Percentiles rank a stretch among this genome's conserved stretches.
Conservation (phyloP, 2,888 invertebrate species). For the Ctena decussata region DNA sequence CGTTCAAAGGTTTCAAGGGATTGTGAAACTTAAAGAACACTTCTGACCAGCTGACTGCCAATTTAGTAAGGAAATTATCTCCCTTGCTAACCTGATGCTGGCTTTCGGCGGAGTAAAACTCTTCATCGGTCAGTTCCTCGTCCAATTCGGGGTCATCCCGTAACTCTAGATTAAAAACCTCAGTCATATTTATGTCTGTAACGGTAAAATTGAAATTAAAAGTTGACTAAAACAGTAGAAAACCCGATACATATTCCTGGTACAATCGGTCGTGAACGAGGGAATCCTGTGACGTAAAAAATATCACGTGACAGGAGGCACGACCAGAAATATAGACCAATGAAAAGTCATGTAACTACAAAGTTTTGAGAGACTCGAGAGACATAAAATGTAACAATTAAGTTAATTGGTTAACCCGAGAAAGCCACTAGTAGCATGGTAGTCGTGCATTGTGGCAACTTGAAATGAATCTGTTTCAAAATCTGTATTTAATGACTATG, state of each 20-base stretch:
- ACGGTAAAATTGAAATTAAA: constrained; percentile 43
- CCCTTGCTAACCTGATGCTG: constrained; percentile 89
- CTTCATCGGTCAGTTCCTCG: constrained; percentile 92
- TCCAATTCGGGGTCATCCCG: constrained; percentile 87
- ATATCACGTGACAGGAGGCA: constrained; percentile 73
- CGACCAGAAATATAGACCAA: constrained; percentile 37
- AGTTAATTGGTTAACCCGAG: no score
- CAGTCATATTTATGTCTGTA: constrained; percentile 87
- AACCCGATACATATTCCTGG: constrained; percentile 55
- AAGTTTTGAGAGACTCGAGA: no score
- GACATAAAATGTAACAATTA: no score
- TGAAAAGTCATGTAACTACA: no score
- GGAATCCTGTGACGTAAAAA: constrained; percentile 82
- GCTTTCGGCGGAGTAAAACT: constrained; percentile 91
- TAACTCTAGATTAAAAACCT: constrained; percentile 97
- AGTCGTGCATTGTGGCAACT: no score
- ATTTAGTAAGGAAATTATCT: constrained; percentile 68
- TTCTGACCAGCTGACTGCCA: background rate
- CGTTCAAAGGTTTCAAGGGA: no score
- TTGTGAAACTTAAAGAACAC: no score
- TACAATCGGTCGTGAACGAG: constrained; percentile 71
- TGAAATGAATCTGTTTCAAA: no score
- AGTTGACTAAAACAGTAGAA: constrained; percentile 38
- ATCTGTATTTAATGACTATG: no score
- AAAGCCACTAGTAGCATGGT: no score